Evolutionary conservation across 2,113 vertebrate species (phyloP).

Genomic region (Leucosticte australis): DNA sequence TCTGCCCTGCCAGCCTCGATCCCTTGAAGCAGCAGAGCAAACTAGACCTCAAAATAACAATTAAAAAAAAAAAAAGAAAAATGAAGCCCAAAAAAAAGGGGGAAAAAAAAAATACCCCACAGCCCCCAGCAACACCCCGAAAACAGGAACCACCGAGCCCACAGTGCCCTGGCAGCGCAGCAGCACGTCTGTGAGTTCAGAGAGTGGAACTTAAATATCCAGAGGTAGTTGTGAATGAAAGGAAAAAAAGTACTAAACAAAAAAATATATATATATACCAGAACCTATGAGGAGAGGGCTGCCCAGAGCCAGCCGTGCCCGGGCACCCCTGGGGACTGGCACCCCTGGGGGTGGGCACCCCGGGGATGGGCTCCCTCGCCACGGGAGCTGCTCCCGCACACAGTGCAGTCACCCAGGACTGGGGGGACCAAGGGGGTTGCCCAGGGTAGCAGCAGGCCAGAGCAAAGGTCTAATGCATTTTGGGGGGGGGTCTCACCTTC

Average conservation of each 20-base stretch:
- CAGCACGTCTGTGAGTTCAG: constrained; percentile 61
- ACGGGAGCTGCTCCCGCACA: not conserved
- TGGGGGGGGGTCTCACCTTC: not conserved
- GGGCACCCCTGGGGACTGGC: not conserved
- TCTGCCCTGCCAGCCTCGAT: not conserved
- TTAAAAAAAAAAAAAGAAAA: not conserved
- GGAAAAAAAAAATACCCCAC: not conserved
- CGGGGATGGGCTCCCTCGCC: fast-evolving
- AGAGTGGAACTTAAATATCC: constrained; percentile 77
- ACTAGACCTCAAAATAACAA: not conserved
- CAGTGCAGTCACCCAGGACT: not conserved
- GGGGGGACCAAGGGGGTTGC: not conserved
- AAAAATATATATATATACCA: not conserved
- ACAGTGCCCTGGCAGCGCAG: constrained; percentile 41
- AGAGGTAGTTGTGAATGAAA: constrained; percentile 84
- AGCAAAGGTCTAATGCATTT: not conserved
- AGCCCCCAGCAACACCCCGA: not conserved
- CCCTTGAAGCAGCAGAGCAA: constrained; percentile 46
- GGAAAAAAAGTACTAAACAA: constrained; percentile 21
- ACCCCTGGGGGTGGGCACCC: not conserved
- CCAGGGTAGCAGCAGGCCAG: not conserved
- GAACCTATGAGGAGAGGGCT: not conserved
- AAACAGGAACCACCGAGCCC: not conserved
- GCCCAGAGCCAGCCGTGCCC: not conserved
- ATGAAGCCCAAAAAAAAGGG: not conserved